A percentile compares a stretch with the other conserved stretches of the same genome.
These are phyloP conservation scores for Eciton burchellii DNA, from an alignment of 1,140 invertebrate genomes.

Conservation along the genomic window DNA sequence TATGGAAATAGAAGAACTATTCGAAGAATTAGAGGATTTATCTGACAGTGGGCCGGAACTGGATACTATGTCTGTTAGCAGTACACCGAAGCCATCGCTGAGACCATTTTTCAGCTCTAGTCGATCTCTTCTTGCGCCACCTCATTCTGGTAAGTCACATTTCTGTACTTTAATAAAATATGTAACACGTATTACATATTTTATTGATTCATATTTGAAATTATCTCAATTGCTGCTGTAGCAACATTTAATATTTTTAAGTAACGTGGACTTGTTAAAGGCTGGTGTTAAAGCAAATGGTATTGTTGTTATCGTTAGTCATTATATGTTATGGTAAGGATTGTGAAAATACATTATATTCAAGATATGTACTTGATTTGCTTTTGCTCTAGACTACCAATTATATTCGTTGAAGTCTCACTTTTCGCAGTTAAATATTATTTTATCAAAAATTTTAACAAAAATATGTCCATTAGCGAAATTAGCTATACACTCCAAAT, in stretches of 20 bases:
- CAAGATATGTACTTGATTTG: slow-evolving; percentile 32
- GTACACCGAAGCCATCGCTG: slow-evolving; percentile 97
- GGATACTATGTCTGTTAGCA: slow-evolving; percentile 98
- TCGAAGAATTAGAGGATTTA: slow-evolving; percentile 95
- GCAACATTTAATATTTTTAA: slow-evolving; percentile 20
- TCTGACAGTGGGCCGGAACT: slow-evolving; percentile 97
- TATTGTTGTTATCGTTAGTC: slow-evolving; percentile 39
- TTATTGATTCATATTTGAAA: slow-evolving; percentile 51
- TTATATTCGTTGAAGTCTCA: slow-evolving; percentile 16
- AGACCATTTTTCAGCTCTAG: slow-evolving; percentile 97
- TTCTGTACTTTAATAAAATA: slow-evolving; percentile 28
- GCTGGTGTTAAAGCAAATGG: slow-evolving; percentile 48
- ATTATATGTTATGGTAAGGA: slow-evolving; percentile 60
- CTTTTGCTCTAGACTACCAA: slow-evolving; percentile 62
- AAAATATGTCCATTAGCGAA: neutral
- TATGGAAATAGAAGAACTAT: slow-evolving; percentile 91
- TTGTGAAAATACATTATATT: slow-evolving; percentile 19
- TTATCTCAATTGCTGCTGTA: slow-evolving; percentile 18
- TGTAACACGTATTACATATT: slow-evolving; percentile 49
- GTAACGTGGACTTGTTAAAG: slow-evolving; percentile 21
- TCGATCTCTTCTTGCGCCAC: slow-evolving; percentile 88
- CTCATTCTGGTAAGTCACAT: slow-evolving; percentile 82
- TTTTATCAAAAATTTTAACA: slow-evolving; percentile 2
- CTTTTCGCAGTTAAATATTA: slow-evolving; percentile 49
- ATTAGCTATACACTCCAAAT: neutral